Conservation (phyloP, 2,888 invertebrate genomes). For the Epistrophe grossulariae region DNA sequence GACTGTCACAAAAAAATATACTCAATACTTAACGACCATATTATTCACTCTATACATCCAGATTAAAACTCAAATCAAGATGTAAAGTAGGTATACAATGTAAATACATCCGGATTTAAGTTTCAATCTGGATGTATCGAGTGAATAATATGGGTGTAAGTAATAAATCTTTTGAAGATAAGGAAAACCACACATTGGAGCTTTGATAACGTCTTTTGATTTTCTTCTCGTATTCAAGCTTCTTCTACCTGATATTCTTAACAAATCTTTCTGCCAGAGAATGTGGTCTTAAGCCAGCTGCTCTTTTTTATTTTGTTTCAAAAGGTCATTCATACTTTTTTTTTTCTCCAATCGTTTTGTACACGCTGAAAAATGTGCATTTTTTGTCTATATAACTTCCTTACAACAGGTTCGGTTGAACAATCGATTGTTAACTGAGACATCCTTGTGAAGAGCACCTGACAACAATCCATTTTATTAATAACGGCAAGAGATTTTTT, state of each 20-base stretch:
- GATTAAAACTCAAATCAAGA: no score
- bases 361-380: not conserved
- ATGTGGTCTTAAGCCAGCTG: not conserved
- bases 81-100: no score
- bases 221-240: not conserved
- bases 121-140: no score
- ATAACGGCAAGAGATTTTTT: not conserved
- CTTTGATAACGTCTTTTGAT: no score
- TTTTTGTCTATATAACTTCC: not conserved
- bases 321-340: not conserved
- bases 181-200: no score
- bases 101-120: no score
- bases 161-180: no score
- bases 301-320: not conserved
- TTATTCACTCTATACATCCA: no score
- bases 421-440: not conserved
- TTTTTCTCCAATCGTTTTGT: not conserved
- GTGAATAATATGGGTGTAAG: no score
- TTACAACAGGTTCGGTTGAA: not conserved
- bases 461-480: slow-evolving; percentile 14
- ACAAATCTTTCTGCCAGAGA: not conserved
- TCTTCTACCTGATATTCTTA: not conserved
- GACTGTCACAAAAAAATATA: no score
- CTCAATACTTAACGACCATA: no score
- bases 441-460: not conserved